Percentiles rank a stretch among this genome's conserved stretches.
Evolutionary conservation across 2,113 vertebrate genomes (phyloP).

Genomic region (Stegastes partitus): DNA sequence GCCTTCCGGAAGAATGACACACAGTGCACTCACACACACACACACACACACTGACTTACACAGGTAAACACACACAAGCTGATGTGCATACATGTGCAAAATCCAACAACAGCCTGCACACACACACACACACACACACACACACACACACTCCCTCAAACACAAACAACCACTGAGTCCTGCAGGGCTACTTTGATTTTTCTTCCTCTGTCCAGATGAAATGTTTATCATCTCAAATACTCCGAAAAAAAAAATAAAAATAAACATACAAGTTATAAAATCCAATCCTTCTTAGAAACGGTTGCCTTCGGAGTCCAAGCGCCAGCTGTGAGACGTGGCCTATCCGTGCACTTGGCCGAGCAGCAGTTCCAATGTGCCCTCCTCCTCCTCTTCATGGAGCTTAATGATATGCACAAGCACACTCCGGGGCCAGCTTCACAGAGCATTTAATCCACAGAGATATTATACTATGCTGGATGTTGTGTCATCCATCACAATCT

Average conservation of each 20-base stretch:
- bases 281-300: conserved; percentile 57
- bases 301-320: conserved; percentile 61
- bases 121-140: conserved; percentile 51
- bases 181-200: conserved; percentile 73
- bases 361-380: conserved; percentile 64
- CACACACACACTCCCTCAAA: conserved; percentile 48
- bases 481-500: conserved; percentile 78
- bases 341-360: conserved; percentile 67
- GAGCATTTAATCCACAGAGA: conserved; percentile 83
- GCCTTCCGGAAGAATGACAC: conserved; percentile 72
- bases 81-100: conserved; percentile 48
- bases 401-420: conserved; percentile 83
- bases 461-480: conserved; percentile 79
- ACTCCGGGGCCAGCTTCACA: conserved; percentile 75
- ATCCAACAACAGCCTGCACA: conserved; percentile 19
- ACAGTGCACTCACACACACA: conserved; percentile 8
- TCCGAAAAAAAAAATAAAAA: conserved; percentile 41
- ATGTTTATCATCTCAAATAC: conserved; percentile 75
- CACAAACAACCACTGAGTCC: conserved; percentile 52
- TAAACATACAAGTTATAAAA: conserved; percentile 58
- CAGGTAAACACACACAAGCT: conserved; percentile 56
- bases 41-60: conserved; percentile 7
- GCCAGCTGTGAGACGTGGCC: conserved; percentile 70
- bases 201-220: conserved; percentile 68
- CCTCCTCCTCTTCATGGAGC: conserved; percentile 70